Evolutionary conservation across 2,797 vertebrate genomes (phyloP).

Genomic region (Okamejei kenojei): DNA sequence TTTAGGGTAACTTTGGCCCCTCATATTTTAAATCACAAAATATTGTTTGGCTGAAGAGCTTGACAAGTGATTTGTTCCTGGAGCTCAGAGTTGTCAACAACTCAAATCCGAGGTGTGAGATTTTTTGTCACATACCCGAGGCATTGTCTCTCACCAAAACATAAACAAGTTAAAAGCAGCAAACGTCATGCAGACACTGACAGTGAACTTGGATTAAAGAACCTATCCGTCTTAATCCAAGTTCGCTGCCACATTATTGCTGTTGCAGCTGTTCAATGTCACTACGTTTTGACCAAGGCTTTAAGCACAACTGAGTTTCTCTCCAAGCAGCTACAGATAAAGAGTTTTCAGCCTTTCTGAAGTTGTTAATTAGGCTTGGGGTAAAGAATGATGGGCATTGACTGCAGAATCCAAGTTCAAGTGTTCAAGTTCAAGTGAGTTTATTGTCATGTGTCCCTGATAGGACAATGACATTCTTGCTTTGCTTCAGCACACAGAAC

Average conservation of each 20-base stretch:
- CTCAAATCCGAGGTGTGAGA: conserved; percentile 4
- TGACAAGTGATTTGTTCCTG: conserved; percentile 21
- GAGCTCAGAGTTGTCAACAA: conserved; percentile 8
- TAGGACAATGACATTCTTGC: too few species aligned
- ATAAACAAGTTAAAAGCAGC: conserved; percentile 10
- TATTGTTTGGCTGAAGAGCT: neutral
- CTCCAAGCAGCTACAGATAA: neutral
- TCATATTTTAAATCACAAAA: neutral
- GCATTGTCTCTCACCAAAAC: conserved; percentile 27
- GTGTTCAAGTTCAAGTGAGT: too few species aligned
- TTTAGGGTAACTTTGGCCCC: neutral
- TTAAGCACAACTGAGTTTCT: neutral
- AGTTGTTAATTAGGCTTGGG: neutral
- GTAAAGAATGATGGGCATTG: neutral
- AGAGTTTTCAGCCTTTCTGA: neutral
- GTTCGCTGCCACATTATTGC: conserved; percentile 21
- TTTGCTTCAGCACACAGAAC: too few species aligned
- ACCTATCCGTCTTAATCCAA: conserved; percentile 11
- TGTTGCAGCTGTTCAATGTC: conserved; percentile 2
- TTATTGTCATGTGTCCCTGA: too few species aligned
- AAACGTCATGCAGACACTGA: neutral
- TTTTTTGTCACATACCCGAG: neutral
- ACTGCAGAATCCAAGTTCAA: neutral
- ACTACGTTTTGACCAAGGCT: neutral
- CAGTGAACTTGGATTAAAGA: conserved; percentile 33